A percentile compares a stretch with the other conserved stretches of the same genome.
phyloP scores from a whole-genome alignment of 1,140 invertebrate genomes.

The Conopomorpha cramerella region DNA sequence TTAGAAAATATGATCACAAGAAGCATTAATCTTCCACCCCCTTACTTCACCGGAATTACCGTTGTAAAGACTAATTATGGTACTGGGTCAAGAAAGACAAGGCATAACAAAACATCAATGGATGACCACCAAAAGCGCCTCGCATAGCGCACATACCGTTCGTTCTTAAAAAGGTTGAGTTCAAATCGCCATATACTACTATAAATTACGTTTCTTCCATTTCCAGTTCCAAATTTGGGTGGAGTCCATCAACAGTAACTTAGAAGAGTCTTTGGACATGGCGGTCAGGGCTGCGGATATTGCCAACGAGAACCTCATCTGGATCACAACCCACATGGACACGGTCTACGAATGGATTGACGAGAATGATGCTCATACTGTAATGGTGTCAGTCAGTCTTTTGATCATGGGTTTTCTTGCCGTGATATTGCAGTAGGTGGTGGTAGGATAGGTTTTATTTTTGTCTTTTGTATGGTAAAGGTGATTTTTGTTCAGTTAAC shows the following conservation, averaged over 20 bases:
- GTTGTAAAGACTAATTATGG: slow-evolving; percentile 30
- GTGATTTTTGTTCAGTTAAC: neutral
- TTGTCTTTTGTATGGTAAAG: neutral
- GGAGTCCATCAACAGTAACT: slow-evolving; percentile 16
- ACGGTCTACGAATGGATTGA: slow-evolving; percentile 41
- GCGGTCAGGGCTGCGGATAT: slow-evolving; percentile 12
- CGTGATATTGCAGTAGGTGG: slow-evolving; percentile 23
- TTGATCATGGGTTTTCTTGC: slow-evolving; percentile 20
- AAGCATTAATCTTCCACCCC: no score
- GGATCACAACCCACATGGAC: slow-evolving; percentile 15
- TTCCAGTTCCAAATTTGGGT: slow-evolving; percentile 30
- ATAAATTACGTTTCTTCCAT: no score
- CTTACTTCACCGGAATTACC: no score
- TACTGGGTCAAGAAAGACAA: slow-evolving; percentile 27
- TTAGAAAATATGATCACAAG: no score
- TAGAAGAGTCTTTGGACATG: slow-evolving; percentile 17
- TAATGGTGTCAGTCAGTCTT: slow-evolving; percentile 21
- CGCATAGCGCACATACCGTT: no score
- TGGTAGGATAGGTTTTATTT: slow-evolving; percentile 1
- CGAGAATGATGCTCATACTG: slow-evolving; percentile 30
- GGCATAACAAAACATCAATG: no score
- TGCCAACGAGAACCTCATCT: slow-evolving; percentile 14
- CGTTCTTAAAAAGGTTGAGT: no score
- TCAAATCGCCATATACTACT: no score
- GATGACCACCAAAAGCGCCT: no score